These are phyloP conservation scores for Periplaneta americana DNA, from an alignment of 1,140 invertebrate genomes.

Conservation along the genomic window DNA sequence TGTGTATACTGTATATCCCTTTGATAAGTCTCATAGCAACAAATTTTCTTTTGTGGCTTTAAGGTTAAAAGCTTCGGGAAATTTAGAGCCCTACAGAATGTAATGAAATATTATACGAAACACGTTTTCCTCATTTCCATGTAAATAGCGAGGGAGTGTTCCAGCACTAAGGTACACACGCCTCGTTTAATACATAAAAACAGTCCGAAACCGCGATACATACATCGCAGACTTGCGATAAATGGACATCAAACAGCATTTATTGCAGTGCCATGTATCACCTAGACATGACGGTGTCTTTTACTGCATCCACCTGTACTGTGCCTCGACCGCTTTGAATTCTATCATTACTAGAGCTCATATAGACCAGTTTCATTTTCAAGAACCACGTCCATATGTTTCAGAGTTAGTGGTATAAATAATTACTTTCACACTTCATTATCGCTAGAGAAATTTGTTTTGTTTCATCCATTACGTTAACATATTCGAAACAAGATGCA, in stretches of 20 bases:
- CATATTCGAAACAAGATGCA: no score
- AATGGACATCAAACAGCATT: neutral
- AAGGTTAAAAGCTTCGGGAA: neutral
- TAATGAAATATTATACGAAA: neutral
- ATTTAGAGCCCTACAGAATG: neutral
- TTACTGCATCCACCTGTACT: no score
- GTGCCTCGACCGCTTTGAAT: neutral
- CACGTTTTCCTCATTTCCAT: neutral
- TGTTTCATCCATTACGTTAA: no score
- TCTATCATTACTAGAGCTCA: no score
- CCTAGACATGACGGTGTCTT: neutral
- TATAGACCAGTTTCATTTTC: no score
- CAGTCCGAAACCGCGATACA: neutral
- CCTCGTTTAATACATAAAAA: neutral
- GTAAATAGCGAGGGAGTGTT: neutral
- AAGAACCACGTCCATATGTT: no score
- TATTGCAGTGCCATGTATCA: neutral
- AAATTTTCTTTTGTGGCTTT: neutral
- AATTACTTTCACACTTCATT: no score
- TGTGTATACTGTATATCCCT: no score
- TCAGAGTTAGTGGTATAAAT: no score
- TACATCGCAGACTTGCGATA: neutral
- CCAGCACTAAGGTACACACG: neutral
- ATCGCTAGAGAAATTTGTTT: no score
- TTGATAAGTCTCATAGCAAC: neutral